phyloP scores from a whole-genome alignment of 2,888 invertebrate species.

The Tenthredo mesomela region DNA sequence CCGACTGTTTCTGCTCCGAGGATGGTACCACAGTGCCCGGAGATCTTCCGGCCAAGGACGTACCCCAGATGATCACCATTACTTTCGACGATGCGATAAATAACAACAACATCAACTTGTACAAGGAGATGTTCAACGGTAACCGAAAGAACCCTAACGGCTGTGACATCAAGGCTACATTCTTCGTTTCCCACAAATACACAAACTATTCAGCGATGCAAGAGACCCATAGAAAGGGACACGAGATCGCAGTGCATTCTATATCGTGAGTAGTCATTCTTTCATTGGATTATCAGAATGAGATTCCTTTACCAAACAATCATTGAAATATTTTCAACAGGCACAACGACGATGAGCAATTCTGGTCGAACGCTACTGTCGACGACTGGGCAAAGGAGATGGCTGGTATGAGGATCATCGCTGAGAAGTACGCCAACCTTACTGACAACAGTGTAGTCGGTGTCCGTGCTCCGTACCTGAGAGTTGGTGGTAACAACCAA shows the following conservation, averaged over 20 bases:
- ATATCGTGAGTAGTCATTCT: constrained; percentile 87
- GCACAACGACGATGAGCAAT: constrained; percentile 94
- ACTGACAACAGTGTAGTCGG: constrained; percentile 96
- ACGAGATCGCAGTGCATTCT: constrained; percentile 96
- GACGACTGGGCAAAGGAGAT: constrained; percentile 97
- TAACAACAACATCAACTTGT: constrained; percentile 96
- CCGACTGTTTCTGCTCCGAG: constrained; percentile 97
- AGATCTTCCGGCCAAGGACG: constrained; percentile 90
- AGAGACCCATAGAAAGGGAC: constrained; percentile 94
- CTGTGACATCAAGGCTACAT: constrained; percentile 95
- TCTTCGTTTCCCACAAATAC: constrained; percentile 96
- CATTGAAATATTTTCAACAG: constrained; percentile 76
- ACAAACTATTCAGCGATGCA: constrained; percentile 96
- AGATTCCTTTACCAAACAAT: not conserved
- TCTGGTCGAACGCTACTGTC: constrained; percentile 95
- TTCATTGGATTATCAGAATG: not conserved
- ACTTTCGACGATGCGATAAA: constrained; percentile 97
- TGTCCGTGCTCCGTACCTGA: constrained; percentile 92
- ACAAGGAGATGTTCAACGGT: constrained; percentile 94
- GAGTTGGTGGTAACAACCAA: constrained; percentile 97
- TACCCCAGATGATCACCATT: constrained; percentile 96
- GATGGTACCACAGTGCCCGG: constrained; percentile 94
- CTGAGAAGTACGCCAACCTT: constrained; percentile 93
- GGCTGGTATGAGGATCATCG: constrained; percentile 95
- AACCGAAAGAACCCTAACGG: constrained; percentile 95